Evolutionary conservation across 2,888 invertebrate genomes (phyloP).

Genomic region (Sturmia bella): DNA sequence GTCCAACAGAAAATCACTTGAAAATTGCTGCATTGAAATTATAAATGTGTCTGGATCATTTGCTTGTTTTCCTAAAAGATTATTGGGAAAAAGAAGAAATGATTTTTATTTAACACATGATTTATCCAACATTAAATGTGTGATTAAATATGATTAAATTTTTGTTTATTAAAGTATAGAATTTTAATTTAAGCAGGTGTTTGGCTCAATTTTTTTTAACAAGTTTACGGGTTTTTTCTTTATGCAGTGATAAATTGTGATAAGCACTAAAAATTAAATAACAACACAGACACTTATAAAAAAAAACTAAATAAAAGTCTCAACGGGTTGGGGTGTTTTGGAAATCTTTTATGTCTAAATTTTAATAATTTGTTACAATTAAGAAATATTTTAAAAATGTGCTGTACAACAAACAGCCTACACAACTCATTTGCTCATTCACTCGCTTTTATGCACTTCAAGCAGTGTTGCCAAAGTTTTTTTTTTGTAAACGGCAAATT

Average conservation of each 20-base stretch:
- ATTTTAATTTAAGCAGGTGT: conserved; percentile 48
- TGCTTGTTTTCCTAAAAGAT: conserved; percentile 61
- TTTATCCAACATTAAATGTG: conserved; percentile 28
- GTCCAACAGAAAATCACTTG: conserved; percentile 52
- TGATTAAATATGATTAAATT: conserved; percentile 41
- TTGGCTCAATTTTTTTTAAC: background rate
- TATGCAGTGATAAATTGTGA: conserved; percentile 20
- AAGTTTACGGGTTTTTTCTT: background rate
- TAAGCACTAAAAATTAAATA: conserved; percentile 8
- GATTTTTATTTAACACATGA: conserved; percentile 25
- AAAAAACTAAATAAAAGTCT: background rate
- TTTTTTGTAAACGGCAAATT: no score
- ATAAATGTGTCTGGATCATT: conserved; percentile 42
- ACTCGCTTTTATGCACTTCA: background rate
- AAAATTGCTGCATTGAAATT: conserved; percentile 52
- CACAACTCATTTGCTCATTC: conserved; percentile 17
- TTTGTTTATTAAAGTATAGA: background rate
- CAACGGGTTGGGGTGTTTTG: background rate
- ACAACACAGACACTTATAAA: no score
- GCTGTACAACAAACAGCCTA: conserved; percentile 29
- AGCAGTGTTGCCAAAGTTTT: no score
- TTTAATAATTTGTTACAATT: conserved; percentile 51
- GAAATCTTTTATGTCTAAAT: conserved; percentile 39
- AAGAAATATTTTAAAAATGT: conserved; percentile 45
- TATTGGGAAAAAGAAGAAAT: conserved; percentile 14